Evolutionary conservation across 2,113 vertebrate species (phyloP).

Genomic region (Syngnathus scovelli): DNA sequence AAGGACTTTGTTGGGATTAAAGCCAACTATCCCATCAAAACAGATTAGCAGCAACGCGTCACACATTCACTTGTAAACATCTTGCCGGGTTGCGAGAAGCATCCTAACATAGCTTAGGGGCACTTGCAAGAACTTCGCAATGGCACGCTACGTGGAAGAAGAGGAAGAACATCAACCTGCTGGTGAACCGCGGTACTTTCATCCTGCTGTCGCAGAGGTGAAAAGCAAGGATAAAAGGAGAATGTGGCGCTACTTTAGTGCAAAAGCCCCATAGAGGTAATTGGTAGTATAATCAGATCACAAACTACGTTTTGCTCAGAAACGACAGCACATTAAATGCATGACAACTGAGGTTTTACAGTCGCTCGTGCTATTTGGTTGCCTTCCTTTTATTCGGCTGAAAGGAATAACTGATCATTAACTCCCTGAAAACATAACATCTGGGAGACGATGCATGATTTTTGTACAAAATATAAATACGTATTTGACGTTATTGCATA

Average conservation of each 20-base stretch:
- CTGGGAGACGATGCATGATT: constrained; percentile 14
- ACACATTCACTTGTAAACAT: constrained; percentile 58
- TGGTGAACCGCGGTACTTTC: background rate
- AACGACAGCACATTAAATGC: background rate
- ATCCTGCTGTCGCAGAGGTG: constrained; percentile 4
- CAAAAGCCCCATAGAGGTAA: constrained; percentile 58
- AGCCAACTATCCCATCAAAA: constrained; percentile 19
- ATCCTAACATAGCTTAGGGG: constrained; percentile 29
- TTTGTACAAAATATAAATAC: constrained; percentile 44
- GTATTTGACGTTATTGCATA: constrained; percentile 28
- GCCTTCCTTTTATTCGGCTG: constrained; percentile 5
- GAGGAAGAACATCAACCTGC: constrained; percentile 17
- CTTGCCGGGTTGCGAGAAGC: constrained; percentile 10
- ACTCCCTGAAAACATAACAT: constrained; percentile 18
- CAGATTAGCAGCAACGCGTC: constrained; percentile 48
- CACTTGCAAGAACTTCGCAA: constrained; percentile 36
- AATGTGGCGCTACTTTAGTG: constrained; percentile 45
- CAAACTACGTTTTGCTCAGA: background rate
- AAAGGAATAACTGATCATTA: constrained; percentile 6
- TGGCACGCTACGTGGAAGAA: constrained; percentile 15
- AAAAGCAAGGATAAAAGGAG: constrained; percentile 14
- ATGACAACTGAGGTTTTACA: background rate
- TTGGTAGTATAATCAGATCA: constrained; percentile 2
- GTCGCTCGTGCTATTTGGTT: constrained; percentile 22
- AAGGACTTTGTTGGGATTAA: constrained; percentile 9